phyloP scores from a whole-genome alignment of 2,888 invertebrate genomes.

The Erebia aethiops region DNA sequence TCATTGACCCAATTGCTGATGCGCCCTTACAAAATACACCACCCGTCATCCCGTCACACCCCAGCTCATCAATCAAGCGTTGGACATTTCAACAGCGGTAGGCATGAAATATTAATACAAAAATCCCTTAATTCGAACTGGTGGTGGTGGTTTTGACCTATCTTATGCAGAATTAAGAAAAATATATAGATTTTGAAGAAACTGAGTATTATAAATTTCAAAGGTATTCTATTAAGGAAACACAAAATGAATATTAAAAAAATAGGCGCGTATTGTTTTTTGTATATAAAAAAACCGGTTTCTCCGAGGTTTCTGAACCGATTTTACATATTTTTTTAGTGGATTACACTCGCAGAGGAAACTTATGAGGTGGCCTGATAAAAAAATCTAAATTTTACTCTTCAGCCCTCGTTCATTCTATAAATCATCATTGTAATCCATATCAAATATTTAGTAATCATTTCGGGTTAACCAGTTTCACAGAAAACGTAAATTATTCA shows the following conservation, averaged over 20 bases:
- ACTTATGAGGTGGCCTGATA: neutral
- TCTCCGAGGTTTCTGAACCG: neutral
- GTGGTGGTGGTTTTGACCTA: too few relatives aligned
- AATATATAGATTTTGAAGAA: too few relatives aligned
- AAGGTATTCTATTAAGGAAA: too few relatives aligned
- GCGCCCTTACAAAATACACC: constrained; percentile 29
- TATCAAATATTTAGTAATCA: too few relatives aligned
- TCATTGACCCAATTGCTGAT: constrained; percentile 75
- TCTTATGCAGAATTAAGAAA: too few relatives aligned
- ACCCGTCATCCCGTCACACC: neutral
- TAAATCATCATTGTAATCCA: too few relatives aligned
- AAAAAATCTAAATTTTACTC: too few relatives aligned
- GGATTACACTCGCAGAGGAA: neutral
- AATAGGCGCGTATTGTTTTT: neutral
- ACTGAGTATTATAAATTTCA: too few relatives aligned
- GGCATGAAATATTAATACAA: neutral
- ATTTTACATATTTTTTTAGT: neutral
- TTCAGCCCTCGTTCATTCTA: too few relatives aligned
- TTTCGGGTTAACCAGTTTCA: neutral
- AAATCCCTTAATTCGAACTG: neutral
- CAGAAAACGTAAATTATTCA: neutral
- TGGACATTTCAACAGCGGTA: neutral
- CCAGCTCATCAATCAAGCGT: constrained; percentile 1
- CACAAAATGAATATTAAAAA: too few relatives aligned
- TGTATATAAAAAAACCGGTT: neutral